A percentile compares a stretch with the other conserved stretches of the same genome.
These are phyloP conservation scores for Alcis repandata DNA, from an alignment of 2,888 invertebrate genomes.

Conservation along the genomic window DNA sequence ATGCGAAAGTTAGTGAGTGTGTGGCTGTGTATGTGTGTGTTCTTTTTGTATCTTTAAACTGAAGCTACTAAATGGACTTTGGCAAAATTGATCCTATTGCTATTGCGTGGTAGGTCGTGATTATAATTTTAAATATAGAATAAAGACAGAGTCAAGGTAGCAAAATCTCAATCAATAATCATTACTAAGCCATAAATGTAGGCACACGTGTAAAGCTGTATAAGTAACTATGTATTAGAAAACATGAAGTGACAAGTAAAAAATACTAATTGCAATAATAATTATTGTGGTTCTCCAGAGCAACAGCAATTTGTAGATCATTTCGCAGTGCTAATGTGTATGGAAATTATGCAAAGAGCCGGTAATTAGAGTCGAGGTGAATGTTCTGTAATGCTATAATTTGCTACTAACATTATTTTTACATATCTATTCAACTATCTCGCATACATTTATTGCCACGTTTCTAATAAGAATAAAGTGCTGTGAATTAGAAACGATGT, in stretches of 20 bases:
- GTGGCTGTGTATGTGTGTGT: too few species aligned
- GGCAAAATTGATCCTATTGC: too few species aligned
- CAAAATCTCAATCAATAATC: not conserved
- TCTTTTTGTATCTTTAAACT: too few species aligned
- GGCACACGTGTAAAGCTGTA: conserved; percentile 28
- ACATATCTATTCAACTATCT: conserved; percentile 47
- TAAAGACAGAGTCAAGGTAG: too few species aligned
- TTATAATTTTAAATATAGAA: too few species aligned
- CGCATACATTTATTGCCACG: conserved; percentile 29
- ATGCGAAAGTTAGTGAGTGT: too few species aligned
- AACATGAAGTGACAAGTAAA: conserved; percentile 72
- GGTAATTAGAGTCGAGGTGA: conserved; percentile 79
- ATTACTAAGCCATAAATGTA: not conserved
- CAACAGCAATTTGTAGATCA: conserved; percentile 79
- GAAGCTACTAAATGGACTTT: too few species aligned
- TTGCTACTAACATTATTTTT: conserved; percentile 63
- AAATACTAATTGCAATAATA: conserved; percentile 70
- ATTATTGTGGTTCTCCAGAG: conserved; percentile 73
- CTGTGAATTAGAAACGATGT: conserved; percentile 31
- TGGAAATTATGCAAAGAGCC: conserved; percentile 80
- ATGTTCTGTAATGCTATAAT: conserved; percentile 74
- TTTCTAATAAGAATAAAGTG: conserved; percentile 34
- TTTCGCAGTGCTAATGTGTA: conserved; percentile 80
- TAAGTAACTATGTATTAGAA: conserved; percentile 48
- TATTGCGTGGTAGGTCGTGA: too few species aligned